These are phyloP conservation scores for Ciconia maguari DNA, from an alignment of 2,113 vertebrate genomes.

Conservation along the genomic window DNA sequence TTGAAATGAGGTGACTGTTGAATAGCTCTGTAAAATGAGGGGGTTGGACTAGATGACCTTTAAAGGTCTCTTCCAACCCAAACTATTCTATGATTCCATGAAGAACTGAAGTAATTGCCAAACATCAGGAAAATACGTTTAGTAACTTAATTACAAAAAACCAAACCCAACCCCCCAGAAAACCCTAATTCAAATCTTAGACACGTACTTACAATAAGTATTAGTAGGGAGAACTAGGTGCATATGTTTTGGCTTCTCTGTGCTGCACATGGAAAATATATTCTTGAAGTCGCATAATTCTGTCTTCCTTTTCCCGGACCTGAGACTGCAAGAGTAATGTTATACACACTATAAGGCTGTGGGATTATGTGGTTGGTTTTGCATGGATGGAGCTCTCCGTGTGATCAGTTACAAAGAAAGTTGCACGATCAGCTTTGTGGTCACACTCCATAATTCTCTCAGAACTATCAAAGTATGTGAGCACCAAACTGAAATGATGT, in stretches of 20 bases:
- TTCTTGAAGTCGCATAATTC: neutral
- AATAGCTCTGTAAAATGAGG: neutral
- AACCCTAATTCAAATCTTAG: neutral
- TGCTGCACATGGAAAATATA: neutral
- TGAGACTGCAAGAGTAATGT: neutral
- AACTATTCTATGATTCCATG: neutral
- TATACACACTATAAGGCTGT: neutral
- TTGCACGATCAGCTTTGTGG: neutral
- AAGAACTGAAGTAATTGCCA: neutral
- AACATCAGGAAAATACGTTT: neutral
- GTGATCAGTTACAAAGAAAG: neutral
- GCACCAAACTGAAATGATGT: neutral
- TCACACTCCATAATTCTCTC: neutral
- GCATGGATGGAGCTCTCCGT: neutral
- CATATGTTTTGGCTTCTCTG: neutral
- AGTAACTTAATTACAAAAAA: neutral
- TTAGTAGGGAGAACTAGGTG: neutral
- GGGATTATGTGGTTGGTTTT: neutral
- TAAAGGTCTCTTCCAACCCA: neutral
- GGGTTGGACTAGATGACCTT: neutral
- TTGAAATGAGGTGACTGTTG: neutral
- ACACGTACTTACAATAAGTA: neutral
- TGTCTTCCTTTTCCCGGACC: neutral
- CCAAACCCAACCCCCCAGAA: fast-evolving
- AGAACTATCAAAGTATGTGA: neutral